Conservation (phyloP, 1,140 invertebrate genomes). For the Mesaphorura yosii region DNA sequence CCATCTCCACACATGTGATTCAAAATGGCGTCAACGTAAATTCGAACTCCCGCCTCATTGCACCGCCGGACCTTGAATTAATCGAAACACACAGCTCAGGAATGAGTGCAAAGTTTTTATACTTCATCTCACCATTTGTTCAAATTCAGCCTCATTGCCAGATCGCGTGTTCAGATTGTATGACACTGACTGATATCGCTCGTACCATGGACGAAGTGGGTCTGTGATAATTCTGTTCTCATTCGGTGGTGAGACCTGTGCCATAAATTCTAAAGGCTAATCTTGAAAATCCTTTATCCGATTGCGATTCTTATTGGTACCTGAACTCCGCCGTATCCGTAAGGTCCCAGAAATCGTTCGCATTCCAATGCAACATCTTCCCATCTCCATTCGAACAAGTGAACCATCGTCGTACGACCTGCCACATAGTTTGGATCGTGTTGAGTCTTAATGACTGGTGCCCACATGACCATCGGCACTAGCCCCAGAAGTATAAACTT, state of each 20-base stretch:
- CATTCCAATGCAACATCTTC: constrained; percentile 71
- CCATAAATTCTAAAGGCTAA: not conserved
- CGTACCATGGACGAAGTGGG: constrained; percentile 59
- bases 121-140: constrained; percentile 58
- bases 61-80: constrained; percentile 52
- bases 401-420: constrained; percentile 46
- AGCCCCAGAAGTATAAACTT: too few relatives aligned
- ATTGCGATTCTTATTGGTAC: too few relatives aligned
- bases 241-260: constrained; percentile 25
- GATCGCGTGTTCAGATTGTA: constrained; percentile 65
- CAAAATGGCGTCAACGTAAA: constrained; percentile 53
- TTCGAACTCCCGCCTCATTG: constrained; percentile 57
- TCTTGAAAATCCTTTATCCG: too few relatives aligned
- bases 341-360: constrained; percentile 61
- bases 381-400: constrained; percentile 74
- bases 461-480: too few relatives aligned
- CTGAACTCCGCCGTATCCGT: constrained; percentile 66
- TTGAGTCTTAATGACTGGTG: too few relatives aligned
- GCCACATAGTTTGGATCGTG: constrained; percentile 15
- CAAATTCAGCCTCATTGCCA: constrained; percentile 56
- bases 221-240: constrained; percentile 45
- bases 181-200: constrained; percentile 79
- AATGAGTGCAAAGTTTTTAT: too few relatives aligned
- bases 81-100: too few relatives aligned
- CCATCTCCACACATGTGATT: constrained; percentile 72